Percentiles rank a stretch among this genome's conserved stretches.
These are phyloP conservation scores for Heterodera carotae DNA, from an alignment of 1,140 invertebrate genomes.

Conservation along the genomic window DNA sequence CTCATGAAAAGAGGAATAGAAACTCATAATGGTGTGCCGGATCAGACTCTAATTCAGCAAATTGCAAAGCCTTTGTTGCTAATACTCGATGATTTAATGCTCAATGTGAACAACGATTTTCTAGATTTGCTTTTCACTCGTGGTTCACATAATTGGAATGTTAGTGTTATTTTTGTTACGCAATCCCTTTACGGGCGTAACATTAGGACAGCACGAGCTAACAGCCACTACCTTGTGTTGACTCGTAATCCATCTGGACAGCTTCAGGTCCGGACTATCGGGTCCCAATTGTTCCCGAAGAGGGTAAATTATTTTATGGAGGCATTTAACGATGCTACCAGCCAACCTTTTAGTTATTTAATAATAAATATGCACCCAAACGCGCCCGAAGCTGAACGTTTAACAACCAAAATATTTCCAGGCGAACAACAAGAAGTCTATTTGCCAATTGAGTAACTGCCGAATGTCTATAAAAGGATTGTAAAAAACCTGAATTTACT, in stretches of 20 bases:
- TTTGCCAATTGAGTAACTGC: background rate
- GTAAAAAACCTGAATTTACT: background rate
- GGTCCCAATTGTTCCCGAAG: constrained; percentile 9
- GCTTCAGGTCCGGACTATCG: background rate
- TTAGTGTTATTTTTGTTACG: constrained; percentile 23
- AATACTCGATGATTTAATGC: constrained; percentile 14
- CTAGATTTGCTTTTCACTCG: background rate
- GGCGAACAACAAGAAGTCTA: constrained; percentile 30
- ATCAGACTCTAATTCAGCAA: background rate
- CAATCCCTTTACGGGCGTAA: background rate
- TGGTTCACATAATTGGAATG: background rate
- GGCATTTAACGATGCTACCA: background rate
- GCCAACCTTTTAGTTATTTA: background rate
- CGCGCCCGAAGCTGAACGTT: constrained; percentile 16
- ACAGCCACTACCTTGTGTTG: background rate
- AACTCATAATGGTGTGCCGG: background rate
- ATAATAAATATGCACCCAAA: constrained; percentile 36
- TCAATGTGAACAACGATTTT: constrained; percentile 15
- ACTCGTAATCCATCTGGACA: background rate
- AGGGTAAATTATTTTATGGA: constrained; percentile 1
- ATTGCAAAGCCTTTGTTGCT: background rate
- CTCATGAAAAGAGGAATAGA: background rate
- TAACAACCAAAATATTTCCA: constrained; percentile 32
- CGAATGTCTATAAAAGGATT: background rate
- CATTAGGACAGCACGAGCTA: background rate